phyloP scores from a whole-genome alignment of 2,113 vertebrate genomes.

The Rhinogobius similis region DNA sequence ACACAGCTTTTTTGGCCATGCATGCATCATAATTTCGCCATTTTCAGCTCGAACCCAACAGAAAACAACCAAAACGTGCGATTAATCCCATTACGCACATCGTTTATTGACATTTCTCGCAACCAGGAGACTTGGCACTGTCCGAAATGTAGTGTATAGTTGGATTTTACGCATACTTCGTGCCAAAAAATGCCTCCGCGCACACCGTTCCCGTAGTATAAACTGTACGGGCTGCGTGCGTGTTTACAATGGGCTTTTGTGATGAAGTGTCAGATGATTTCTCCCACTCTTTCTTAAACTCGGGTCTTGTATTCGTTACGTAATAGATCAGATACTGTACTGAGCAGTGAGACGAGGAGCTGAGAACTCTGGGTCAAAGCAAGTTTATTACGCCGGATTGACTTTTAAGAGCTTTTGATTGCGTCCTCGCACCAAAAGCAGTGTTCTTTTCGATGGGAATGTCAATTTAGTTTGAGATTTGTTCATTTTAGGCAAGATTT shows the following conservation, averaged over 20 bases:
- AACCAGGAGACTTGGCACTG: background rate
- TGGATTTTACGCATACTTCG: slow-evolving; percentile 9
- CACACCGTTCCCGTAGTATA: slow-evolving; percentile 36
- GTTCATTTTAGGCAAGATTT: no score
- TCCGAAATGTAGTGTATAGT: background rate
- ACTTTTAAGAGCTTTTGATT: no score
- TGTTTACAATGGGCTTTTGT: slow-evolving; percentile 58
- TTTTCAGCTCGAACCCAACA: background rate
- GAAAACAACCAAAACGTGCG: background rate
- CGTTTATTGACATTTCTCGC: slow-evolving; percentile 38
- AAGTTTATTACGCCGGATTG: background rate
- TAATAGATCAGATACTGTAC: background rate
- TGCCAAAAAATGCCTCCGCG: slow-evolving; percentile 32
- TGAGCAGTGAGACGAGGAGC: background rate
- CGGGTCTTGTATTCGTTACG: background rate
- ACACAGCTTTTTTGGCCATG: slow-evolving; percentile 31
- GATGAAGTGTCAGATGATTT: slow-evolving; percentile 45
- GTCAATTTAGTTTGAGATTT: no score
- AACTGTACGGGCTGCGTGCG: slow-evolving; percentile 40
- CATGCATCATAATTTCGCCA: background rate
- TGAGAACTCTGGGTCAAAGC: background rate
- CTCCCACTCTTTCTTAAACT: slow-evolving; percentile 15
- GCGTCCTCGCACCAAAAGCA: no score
- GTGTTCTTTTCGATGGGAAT: no score
- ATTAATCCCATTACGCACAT: slow-evolving; percentile 19